Percentiles rank a stretch among this genome's conserved stretches.
Conservation (phyloP, 2,797 vertebrate genomes). For the Ctenosaura bakeri region DNA sequence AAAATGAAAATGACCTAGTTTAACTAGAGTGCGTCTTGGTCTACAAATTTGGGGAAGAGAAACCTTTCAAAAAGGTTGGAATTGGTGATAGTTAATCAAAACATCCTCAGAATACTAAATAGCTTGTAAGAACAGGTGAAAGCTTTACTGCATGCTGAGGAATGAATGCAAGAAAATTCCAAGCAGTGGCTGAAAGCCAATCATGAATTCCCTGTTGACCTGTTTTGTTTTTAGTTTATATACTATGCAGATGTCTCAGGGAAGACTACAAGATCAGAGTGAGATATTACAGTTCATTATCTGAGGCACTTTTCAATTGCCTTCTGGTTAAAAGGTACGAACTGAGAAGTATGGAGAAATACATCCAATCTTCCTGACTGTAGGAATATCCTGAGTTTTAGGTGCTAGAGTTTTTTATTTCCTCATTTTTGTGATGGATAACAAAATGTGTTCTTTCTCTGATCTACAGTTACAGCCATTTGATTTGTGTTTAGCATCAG, state of each 20-base stretch:
- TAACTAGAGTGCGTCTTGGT: background rate
- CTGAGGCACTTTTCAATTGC: background rate
- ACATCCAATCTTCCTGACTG: slow-evolving; percentile 18
- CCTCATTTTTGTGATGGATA: background rate
- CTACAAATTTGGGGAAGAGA: slow-evolving; percentile 46
- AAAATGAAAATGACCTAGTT: background rate
- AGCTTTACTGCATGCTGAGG: background rate
- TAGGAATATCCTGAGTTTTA: background rate
- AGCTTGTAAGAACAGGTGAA: slow-evolving; percentile 12
- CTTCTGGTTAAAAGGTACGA: background rate
- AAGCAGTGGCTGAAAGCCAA: background rate
- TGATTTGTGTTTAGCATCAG: background rate
- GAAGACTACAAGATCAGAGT: background rate
- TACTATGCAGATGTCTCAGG: background rate
- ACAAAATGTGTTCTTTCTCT: background rate
- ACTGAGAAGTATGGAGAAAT: slow-evolving; percentile 19
- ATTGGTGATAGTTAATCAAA: slow-evolving; percentile 16
- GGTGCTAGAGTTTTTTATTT: slow-evolving; percentile 20
- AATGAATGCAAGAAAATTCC: slow-evolving; percentile 19
- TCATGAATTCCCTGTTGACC: background rate
- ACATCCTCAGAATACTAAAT: slow-evolving; percentile 5
- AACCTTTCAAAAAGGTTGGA: slow-evolving; percentile 17
- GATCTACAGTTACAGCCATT: background rate
- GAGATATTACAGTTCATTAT: background rate
- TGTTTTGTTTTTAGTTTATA: slow-evolving; percentile 16